Conservation (phyloP, 2,113 vertebrate genomes). For the Nothobranchius furzeri region DNA sequence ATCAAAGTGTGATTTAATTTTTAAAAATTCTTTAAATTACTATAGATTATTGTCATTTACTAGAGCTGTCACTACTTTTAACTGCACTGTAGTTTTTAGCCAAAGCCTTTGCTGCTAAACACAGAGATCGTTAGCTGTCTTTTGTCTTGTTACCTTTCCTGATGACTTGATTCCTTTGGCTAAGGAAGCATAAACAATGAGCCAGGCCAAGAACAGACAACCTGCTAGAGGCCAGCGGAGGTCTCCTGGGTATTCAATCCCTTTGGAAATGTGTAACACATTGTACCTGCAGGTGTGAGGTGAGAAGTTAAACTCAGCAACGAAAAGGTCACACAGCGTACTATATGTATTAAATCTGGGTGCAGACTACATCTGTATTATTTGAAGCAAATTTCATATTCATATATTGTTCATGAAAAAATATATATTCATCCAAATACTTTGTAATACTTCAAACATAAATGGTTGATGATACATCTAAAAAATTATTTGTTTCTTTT, state of each 20-base stretch:
- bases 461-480: no score
- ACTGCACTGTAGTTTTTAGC: no score
- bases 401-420: no score
- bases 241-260: constrained; percentile 95
- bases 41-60: no score
- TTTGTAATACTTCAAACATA: no score
- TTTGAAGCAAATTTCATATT: not conserved
- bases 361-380: not conserved
- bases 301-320: constrained; percentile 11
- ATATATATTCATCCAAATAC: no score
- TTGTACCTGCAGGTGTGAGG: constrained; percentile 85
- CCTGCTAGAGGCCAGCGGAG: constrained; percentile 93
- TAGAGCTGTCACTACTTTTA: no score
- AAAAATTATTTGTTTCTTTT: no score
- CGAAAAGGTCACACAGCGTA: not conserved
- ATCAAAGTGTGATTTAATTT: no score
- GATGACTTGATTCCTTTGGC: constrained; percentile 99
- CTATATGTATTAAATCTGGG: no score
- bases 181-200: constrained; percentile 94
- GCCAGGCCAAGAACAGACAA: constrained; percentile 92
- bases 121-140: not conserved
- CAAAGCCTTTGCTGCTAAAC: not conserved
- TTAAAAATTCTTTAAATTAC: no score
- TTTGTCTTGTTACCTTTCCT: constrained; percentile 85
- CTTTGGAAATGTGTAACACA: constrained; percentile 96